A percentile compares a stretch with the other conserved stretches of the same genome.
phyloP scores from a whole-genome alignment of 2,113 vertebrate genomes.

The Sturnira hondurensis region DNA sequence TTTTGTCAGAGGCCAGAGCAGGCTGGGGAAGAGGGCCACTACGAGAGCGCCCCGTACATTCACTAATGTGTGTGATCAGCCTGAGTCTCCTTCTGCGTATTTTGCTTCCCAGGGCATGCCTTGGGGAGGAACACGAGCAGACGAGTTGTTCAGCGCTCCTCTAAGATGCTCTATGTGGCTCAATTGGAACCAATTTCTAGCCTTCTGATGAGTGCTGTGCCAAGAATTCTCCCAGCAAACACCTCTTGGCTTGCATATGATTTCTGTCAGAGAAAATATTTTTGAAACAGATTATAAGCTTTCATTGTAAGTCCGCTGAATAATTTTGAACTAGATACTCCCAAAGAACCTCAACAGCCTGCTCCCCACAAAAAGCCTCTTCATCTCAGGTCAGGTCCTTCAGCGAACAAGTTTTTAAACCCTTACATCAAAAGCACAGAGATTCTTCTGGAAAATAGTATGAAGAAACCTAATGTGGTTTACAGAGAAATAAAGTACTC shows the following conservation, averaged over 20 bases:
- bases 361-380: neutral
- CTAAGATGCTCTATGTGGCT: neutral
- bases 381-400: neutral
- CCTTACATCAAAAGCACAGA: neutral
- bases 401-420: neutral
- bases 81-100: neutral
- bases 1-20: neutral
- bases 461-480: neutral
- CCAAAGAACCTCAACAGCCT: neutral
- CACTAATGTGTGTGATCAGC: neutral
- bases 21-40: neutral
- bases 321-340: neutral
- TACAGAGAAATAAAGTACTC: neutral
- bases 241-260: neutral
- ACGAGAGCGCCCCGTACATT: neutral
- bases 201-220: neutral
- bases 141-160: neutral
- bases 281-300: neutral
- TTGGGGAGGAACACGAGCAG: accelerated
- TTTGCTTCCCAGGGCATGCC: neutral
- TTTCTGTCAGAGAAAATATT: neutral
- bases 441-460: neutral
- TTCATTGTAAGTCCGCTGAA: neutral
- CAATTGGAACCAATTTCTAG: neutral
- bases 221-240: neutral